Evolutionary conservation across 2,888 invertebrate genomes (phyloP), one percentile per base, ranked within the genome.

Genomic region (Hypena proboscidalis): DNA sequence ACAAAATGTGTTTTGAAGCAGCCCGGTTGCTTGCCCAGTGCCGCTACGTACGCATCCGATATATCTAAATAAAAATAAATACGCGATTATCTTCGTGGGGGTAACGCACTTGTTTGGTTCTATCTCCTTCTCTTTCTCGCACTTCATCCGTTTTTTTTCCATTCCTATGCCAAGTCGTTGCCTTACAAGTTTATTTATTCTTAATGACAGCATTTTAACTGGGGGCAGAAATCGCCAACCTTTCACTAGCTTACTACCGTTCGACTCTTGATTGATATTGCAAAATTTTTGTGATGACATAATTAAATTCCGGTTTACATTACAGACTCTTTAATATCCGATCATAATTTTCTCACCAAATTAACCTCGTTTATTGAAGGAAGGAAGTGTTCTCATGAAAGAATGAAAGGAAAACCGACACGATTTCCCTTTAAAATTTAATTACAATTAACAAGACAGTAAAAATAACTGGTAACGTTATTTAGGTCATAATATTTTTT

Each of bases 81-180:
- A 74, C 64, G 67, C 70, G 65, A 82, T 83, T 75, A 83, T 84
- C 88, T 83, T 83, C 83, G 88, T 73, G 89, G 90, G 89, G 90
- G 89, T 89, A 90, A 86, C 85, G 88, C 83, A 88, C 90, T 90
- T 89, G 85, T 88, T 86, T 74, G 81, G 77, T 74, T 76, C 74
- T 64, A 58, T 48, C 56, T 67, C 77, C 69, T 60, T 83, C 85
- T 70, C 80, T 77, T 84, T 70, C 81, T 80, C 80, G 67, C 80
- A 70, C 81, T 59, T 67, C 67, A 53, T 63, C 68, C 70, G 63
- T 68, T 69, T 70, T 77, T 76, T 78, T 70, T 78, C 75, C 74
- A 73, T 79, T 80, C 77, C 73, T 77, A 77, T 74, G 73, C 77
- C 81, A 79, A 86, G 85, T 87, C 88, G 84, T 85, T 82, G 87